A percentile compares a stretch with the other conserved stretches of the same genome.
Conservation (phyloP, 37 sponge, comb jelly and placozoan species). For the Axinella damicornis region DNA sequence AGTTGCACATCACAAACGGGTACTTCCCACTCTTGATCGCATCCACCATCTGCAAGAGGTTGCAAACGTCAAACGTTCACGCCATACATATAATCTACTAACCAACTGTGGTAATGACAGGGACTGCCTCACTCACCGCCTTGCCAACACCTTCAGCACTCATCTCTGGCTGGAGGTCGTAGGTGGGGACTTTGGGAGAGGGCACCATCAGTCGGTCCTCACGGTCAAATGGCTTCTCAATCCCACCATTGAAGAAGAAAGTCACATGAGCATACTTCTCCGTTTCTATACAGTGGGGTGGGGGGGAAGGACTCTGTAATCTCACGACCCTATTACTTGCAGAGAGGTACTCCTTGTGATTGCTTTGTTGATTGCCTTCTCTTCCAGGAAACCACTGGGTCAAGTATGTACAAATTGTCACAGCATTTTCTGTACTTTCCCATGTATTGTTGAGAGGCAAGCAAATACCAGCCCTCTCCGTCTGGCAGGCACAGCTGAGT, state of each 20-base stretch:
- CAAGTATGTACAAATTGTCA: too few relatives aligned
- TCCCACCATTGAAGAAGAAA: slow-evolving; percentile 99
- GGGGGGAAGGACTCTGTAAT: background rate
- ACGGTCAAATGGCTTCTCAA: slow-evolving; percentile 72
- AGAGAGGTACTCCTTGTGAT: too few relatives aligned
- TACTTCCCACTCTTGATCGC: slow-evolving; percentile 83
- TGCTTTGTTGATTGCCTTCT: too few relatives aligned
- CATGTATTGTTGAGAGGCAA: too few relatives aligned
- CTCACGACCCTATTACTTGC: too few relatives aligned
- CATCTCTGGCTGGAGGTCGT: slow-evolving; percentile 98
- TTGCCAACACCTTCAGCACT: slow-evolving; percentile 91
- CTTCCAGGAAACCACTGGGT: too few relatives aligned
- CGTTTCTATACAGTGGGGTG: slow-evolving; percentile 69
- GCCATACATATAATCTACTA: too few relatives aligned
- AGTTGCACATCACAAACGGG: slow-evolving; percentile 97
- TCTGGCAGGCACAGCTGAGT: too few relatives aligned
- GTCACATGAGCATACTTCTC: slow-evolving; percentile 99
- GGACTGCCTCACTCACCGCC: slow-evolving; percentile 49
- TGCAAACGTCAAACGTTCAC: too few relatives aligned
- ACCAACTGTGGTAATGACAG: too few relatives aligned
- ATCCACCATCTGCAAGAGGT: slow-evolving; percentile 69
- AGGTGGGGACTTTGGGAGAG: slow-evolving; percentile 95
- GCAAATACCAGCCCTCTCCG: too few relatives aligned
- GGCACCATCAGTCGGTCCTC: slow-evolving; percentile 95
- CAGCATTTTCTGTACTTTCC: too few relatives aligned